Evolutionary conservation across 23 tunicate species (phyloP).

Genomic region (Styela clava): DNA sequence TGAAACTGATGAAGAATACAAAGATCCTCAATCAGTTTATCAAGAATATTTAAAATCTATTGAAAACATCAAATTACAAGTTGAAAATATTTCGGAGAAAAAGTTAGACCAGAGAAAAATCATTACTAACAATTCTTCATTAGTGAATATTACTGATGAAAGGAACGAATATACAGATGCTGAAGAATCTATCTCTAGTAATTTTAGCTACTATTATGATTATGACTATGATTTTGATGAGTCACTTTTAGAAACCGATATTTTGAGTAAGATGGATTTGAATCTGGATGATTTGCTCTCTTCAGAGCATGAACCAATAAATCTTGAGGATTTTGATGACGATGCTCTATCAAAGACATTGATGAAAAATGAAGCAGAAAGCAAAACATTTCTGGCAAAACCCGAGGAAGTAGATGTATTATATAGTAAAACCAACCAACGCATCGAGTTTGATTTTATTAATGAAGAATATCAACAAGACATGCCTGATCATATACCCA

Average conservation of each 20-base stretch:
- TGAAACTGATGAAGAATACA: no score
- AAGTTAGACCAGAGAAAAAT: no score
- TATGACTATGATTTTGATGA: background rate
- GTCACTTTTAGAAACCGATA: background rate
- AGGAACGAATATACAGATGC: no score
- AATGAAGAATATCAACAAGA: constrained; percentile 17
- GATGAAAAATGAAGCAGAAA: background rate
- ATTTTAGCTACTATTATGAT: no score
- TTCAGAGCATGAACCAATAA: background rate
- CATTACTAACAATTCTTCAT: no score
- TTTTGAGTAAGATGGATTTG: background rate
- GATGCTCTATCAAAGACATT: background rate
- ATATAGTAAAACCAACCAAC: no score
- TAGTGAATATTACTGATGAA: no score
- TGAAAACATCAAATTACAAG: no score
- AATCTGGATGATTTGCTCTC: constrained; percentile 3
- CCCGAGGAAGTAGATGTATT: background rate
- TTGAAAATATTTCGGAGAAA: no score
- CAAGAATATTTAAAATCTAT: no score
- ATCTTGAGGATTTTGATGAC: background rate
- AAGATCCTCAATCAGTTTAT: no score
- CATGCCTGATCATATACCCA: constrained; percentile 22
- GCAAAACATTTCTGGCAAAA: background rate
- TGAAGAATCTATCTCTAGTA: no score
- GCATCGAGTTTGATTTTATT: background rate